A percentile compares a stretch with the other conserved stretches of the same genome.
Conservation (phyloP, 2,888 invertebrate species). For the Cetonia aurata region DNA sequence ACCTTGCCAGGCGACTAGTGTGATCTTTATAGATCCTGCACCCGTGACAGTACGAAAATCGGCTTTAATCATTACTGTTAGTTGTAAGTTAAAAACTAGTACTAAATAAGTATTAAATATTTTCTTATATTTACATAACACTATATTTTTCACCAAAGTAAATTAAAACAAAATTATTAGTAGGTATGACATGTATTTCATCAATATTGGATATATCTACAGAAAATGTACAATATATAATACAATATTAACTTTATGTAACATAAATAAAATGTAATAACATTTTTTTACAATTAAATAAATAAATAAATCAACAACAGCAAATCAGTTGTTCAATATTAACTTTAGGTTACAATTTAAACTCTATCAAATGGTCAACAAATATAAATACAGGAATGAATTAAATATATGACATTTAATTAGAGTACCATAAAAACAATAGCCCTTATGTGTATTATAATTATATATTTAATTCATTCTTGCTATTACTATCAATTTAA, state of each 20-base stretch:
- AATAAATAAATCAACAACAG: conserved; percentile 47
- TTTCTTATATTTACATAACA: too few relatives aligned
- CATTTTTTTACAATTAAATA: conserved; percentile 53
- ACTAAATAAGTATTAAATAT: too few relatives aligned
- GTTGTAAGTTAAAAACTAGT: too few relatives aligned
- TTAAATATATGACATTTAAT: conserved; percentile 27
- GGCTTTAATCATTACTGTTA: too few relatives aligned
- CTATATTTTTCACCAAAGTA: not conserved
- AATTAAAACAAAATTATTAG: conserved; percentile 4
- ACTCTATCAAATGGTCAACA: conserved; percentile 37
- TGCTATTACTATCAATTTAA: conserved; percentile 26
- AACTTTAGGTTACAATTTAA: conserved; percentile 38
- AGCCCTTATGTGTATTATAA: not conserved
- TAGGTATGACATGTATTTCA: conserved; percentile 50
- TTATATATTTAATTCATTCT: conserved; percentile 38
- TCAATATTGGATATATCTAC: conserved; percentile 52
- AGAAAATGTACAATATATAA: conserved; percentile 56
- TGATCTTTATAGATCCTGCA: too few relatives aligned
- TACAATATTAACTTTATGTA: conserved; percentile 55
- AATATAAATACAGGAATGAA: conserved; percentile 42
- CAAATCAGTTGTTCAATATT: conserved; percentile 25
- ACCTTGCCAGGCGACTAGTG: too few relatives aligned
- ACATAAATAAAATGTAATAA: conserved; percentile 51
- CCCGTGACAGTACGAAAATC: too few relatives aligned
- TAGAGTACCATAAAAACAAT: not conserved